Evolutionary conservation across 2,113 vertebrate genomes (phyloP).

Genomic region (Eptesicus fuscus): DNA sequence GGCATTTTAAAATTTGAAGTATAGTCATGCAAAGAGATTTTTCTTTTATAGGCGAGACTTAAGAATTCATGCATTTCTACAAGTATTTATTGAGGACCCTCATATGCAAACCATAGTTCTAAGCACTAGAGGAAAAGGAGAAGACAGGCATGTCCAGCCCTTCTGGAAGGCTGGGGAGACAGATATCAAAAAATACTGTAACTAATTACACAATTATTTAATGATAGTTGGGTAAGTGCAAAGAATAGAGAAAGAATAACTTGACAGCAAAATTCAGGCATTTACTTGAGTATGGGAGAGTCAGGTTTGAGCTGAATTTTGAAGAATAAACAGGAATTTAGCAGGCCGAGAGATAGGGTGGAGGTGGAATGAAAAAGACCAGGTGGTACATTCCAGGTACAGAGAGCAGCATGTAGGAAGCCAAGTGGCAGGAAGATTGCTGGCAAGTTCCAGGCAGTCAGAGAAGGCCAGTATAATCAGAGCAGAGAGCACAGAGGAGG

Average conservation of each 20-base stretch:
- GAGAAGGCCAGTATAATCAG: neutral
- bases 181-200: neutral
- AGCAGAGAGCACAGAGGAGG: neutral
- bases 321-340: neutral
- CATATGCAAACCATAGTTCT: neutral
- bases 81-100: neutral
- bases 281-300: neutral
- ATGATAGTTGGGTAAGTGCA: neutral
- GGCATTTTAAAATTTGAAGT: constrained; percentile 23
- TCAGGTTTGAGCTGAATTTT: neutral
- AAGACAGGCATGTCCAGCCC: neutral
- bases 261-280: neutral
- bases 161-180: neutral
- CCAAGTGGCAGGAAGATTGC: neutral
- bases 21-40: neutral
- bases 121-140: neutral
- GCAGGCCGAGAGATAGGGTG: neutral
- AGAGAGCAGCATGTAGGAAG: neutral
- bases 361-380: neutral
- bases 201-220: neutral
- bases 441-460: neutral
- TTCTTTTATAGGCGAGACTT: neutral
- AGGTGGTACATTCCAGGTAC: neutral
- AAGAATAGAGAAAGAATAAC: neutral
- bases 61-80: neutral